Base-by-base conservation (phyloP, 1,140 invertebrate species). In the Tetramorium alpestre region DNA sequence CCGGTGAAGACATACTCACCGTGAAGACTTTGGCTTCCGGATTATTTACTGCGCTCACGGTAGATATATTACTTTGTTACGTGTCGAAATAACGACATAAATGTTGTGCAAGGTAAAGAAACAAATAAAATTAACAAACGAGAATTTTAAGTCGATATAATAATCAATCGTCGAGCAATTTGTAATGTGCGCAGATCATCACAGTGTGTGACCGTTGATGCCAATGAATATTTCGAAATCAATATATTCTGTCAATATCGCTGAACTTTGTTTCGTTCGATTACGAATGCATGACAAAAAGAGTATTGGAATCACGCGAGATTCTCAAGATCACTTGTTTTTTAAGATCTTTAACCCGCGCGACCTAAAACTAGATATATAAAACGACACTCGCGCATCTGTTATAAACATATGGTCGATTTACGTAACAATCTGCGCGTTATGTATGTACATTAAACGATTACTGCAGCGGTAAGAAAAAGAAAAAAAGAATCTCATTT, bases 181-280 rank as follows among this genome's bases (percentile, higher is more conserved):
- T 67, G 77, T 80, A 28, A 67, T 67, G 41, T 65, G 44, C 28
- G 28, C n/a, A 51, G 54, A 8, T 64, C 44, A 8, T 64, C 44
- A 41, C 58, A 10, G n/a, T 41, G 44, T 11, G 44, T 11, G 41
- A 47, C 25, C 22, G 25, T 65, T 7, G 11, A 51, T 25, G 28
- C 25, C n/a, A 58, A 38, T 44, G 28, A 51, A 49, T 44, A 67
- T 67, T 80, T 67, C 62, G 60, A 80, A 80, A 80, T 80, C 62
- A 80, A 80, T 80, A 67, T 25, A 41, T 28, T 38, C 28, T 4
- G 44, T 67, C 62, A 10, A 33, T 44, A 67, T 51, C 75, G 22
- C 1, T 80, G 77, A 80, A 80, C 77, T 80, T 80, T 80, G 77
- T 41, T 16, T 38, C 44, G 13, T 67, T 67, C 7, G 44, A 65